Percentiles rank a stretch among this genome's conserved stretches.
Conservation (phyloP, 1,140 invertebrate genomes). For the Zelostemma sp. region DNA sequence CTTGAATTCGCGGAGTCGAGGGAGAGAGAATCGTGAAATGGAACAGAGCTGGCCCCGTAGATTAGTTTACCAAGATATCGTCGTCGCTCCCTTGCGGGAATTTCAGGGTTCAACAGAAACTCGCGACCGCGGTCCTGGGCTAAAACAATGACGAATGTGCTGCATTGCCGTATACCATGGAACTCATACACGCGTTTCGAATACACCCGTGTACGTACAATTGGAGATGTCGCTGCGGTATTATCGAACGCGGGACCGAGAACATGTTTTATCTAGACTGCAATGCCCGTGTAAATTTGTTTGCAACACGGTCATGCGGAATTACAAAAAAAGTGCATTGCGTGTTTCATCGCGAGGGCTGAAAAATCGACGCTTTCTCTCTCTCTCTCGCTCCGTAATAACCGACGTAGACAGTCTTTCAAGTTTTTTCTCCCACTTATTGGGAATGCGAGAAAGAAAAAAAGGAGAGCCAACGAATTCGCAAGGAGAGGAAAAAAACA, state of each 20-base stretch:
- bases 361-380: constrained; percentile 21
- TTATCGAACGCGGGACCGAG: constrained; percentile 37
- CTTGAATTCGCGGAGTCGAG: constrained; percentile 24
- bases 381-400: constrained; percentile 35
- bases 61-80: constrained; percentile 36
- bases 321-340: constrained; percentile 5
- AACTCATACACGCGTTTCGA: constrained; percentile 10
- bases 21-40: too few relatives aligned
- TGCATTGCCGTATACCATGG: constrained; percentile 22
- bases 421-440: constrained; percentile 47
- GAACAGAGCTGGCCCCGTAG: constrained; percentile 21
- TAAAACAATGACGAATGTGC: constrained; percentile 59
- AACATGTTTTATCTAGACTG: constrained; percentile 25
- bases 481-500: constrained; percentile 48
- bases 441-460: constrained; percentile 40
- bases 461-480: constrained; percentile 39
- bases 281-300: not conserved
- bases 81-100: constrained; percentile 43
- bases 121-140: constrained; percentile 16
- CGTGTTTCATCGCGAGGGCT: not conserved
- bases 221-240: constrained; percentile 54
- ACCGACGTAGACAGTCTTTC: constrained; percentile 47
- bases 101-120: constrained; percentile 38
- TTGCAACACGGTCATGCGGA: not conserved
- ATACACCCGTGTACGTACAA: constrained; percentile 16